Conservation (phyloP, 2,797 vertebrate genomes). For the Acanthurus tractus region DNA sequence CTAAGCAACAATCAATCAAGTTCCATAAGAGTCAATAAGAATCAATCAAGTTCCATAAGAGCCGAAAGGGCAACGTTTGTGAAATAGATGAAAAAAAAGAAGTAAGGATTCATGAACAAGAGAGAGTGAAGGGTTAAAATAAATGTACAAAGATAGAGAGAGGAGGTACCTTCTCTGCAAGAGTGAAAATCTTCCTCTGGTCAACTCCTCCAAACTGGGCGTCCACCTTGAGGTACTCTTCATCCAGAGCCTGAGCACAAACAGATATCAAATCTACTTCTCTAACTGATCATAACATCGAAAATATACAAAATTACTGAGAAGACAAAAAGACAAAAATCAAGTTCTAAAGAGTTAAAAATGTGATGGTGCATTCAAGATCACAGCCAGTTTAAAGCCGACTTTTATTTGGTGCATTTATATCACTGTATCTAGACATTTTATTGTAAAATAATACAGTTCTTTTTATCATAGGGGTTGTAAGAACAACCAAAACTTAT, state of each 20-base stretch:
- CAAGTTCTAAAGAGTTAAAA: neutral
- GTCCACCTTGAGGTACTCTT: conserved; percentile 96
- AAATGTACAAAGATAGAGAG: neutral
- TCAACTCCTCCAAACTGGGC: conserved; percentile 98
- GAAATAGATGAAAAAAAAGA: neutral
- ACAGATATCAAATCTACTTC: neutral
- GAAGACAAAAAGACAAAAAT: neutral
- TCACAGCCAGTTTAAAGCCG: neutral
- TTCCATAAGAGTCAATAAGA: neutral
- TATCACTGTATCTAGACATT: neutral
- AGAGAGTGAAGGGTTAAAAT: neutral
- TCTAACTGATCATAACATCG: neutral
- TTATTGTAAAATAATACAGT: neutral
- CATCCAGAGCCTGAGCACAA: conserved; percentile 91
- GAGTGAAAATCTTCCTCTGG: conserved; percentile 98
- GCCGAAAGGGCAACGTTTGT: neutral
- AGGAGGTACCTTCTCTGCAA: conserved; percentile 94
- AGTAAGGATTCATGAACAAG: neutral
- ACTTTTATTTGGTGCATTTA: neutral
- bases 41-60: neutral
- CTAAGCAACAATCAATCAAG: neutral
- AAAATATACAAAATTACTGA: too few species aligned
- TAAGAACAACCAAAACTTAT: neutral
- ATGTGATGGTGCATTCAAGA: neutral
- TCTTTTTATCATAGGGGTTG: neutral